Evolutionary conservation across 1,140 invertebrate genomes (phyloP).

Genomic region (Pomacea maculata): DNA sequence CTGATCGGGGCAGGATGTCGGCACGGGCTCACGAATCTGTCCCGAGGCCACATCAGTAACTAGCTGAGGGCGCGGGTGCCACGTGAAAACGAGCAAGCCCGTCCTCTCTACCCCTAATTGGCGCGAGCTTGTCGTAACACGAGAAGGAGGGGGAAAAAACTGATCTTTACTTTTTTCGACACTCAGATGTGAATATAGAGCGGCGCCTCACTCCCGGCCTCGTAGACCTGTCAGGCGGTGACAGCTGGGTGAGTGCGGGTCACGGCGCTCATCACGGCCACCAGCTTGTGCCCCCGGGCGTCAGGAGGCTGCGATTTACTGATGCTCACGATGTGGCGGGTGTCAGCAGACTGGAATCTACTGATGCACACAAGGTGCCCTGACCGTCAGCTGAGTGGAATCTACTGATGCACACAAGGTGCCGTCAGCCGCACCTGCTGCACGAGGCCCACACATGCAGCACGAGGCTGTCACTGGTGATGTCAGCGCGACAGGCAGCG

Average conservation of each 20-base stretch:
- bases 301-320: background rate
- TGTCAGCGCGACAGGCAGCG: too few species aligned
- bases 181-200: background rate
- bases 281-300: background rate
- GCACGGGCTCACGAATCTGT: conserved; percentile 7
- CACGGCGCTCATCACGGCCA: conserved; percentile 1
- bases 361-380: too few species aligned
- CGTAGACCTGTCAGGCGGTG: conserved; percentile 6
- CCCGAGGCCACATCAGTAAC: conserved; percentile 23
- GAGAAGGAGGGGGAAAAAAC: background rate
- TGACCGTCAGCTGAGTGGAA: too few species aligned
- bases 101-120: conserved; percentile 14
- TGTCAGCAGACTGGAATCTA: too few species aligned
- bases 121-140: background rate
- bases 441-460: too few species aligned
- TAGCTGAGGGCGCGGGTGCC: conserved; percentile 9
- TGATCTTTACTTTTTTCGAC: background rate
- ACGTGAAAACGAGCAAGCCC: conserved; percentile 19
- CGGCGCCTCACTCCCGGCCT: conserved; percentile 13
- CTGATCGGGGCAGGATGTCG: background rate
- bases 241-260: conserved; percentile 12
- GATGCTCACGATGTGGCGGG: background rate
- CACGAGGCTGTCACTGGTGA: too few species aligned
- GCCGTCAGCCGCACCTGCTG: too few species aligned
- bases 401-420: too few species aligned